Evolutionary conservation across 1,140 invertebrate genomes (phyloP), one percentile per base, ranked within the genome.

Genomic region (Polypedilum pembai): DNA sequence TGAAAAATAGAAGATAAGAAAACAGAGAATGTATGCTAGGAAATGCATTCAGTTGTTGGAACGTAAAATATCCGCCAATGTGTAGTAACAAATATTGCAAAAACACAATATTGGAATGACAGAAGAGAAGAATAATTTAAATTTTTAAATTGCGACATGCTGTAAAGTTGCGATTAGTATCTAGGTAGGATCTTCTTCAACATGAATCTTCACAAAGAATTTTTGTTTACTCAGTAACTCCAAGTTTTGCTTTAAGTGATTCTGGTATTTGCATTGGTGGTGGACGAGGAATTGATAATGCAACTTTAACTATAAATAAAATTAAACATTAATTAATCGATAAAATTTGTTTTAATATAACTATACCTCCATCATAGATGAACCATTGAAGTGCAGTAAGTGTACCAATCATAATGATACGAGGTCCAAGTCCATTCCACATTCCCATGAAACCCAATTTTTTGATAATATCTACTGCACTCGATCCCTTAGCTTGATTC

Each of bases 331-430:
- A 3, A 33, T 33, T 5, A 3, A 33, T 33, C 24, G 24, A 33
- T 33, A n/a, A n/a, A n/a, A n/a, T 33, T 5, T 3, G 5, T 3
- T 33, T 3, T 3, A 33, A 3, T 33, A 33, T 3, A 33, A 33
- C 5, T n/a, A n/a, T n/a, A n/a, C n/a, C n/a, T 74, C 93, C 95
- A 83, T 99, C 98, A 80, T 99, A 99, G 84, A 99, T 99, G 87
- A 99, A 99, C 98, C 98, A 99, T 83, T 99, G 98, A 74, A 96
- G 88, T 69, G 95, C 98, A 73, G 98, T 99, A 69, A 99, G 86
- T 8, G 98, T 99, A 91, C 98, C 98, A 81, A 99, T 99, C 98
- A 99, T 99, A 76, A 99, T 90, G 80, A 99, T 99, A 87, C n/a
- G n/a, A n/a, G n/a, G n/a, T n/a, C n/a, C n/a, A n/a, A n/a, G n/a